Percentiles rank a stretch among this genome's conserved stretches.
Evolutionary conservation across 2,888 invertebrate genomes (phyloP).

Genomic region (Melipona beecheii): DNA sequence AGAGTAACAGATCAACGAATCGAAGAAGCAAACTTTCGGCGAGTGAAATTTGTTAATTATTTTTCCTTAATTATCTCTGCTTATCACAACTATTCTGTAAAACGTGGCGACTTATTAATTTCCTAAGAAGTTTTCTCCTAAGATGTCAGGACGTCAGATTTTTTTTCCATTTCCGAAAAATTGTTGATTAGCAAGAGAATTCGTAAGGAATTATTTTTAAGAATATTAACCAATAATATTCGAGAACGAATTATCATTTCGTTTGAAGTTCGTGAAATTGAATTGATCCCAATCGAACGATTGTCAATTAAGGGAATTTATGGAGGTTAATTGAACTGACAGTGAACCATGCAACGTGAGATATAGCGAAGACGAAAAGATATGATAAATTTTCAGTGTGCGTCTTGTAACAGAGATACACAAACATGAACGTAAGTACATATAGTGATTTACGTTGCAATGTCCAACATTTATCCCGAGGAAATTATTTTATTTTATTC

Average conservation of each 20-base stretch:
- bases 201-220: too few relatives aligned
- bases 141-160: too few relatives aligned
- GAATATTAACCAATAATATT: too few relatives aligned
- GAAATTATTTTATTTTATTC: background rate
- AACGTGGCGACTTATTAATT: too few relatives aligned
- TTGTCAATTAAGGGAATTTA: background rate
- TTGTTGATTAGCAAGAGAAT: too few relatives aligned
- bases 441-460: background rate
- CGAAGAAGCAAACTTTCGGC: too few relatives aligned
- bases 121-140: too few relatives aligned
- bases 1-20: too few relatives aligned
- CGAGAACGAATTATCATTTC: background rate
- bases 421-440: slow-evolving; percentile 50
- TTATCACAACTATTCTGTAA: too few relatives aligned
- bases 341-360: background rate
- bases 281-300: background rate
- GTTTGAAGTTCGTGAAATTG: background rate
- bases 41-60: too few relatives aligned
- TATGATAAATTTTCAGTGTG: background rate
- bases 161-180: too few relatives aligned
- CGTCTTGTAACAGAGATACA: background rate
- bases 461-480: background rate
- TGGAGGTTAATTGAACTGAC: background rate
- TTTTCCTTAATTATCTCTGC: too few relatives aligned
- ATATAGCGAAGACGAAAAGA: background rate